Evolutionary conservation across 92 coral and sea anemone species (phyloP), one percentile per base, ranked within the genome.

Genomic region (Palythoa grandis): DNA sequence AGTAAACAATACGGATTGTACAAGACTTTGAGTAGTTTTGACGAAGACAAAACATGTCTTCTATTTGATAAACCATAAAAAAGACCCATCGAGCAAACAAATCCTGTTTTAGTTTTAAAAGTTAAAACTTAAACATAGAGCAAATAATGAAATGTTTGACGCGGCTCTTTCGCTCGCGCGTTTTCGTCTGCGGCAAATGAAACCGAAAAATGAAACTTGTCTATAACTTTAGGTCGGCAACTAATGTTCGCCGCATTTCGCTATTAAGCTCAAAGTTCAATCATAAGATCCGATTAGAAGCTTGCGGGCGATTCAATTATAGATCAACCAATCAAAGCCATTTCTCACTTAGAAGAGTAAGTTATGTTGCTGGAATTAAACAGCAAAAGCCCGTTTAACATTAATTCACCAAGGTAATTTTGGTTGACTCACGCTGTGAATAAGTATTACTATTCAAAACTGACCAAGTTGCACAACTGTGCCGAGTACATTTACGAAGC

Each of bases 31-130:
- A 15, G 67, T 54, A 76, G 67, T 56, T 76, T 69, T 54, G 43
- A 25, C 60, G 61, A 80, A 80, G 85, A 80, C 85, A 80, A 80
- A 80, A 80, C 74, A 80, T 65, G 20, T 8, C 72, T 67, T 66
- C 60, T 13, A 15, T 80, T 80, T 39, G 61, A 80, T 23, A 79
- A 80, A 73, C 58, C 52, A 43, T 52, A 43, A 76, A 76, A 76
- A 76, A 50, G 38, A 12, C 23, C 47, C 15, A 76, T 76, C 47
- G 19, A 54, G 67, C 66, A 53, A 76, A 76, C 13, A 35, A 53
- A 54, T 23, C 13, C 67, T 47, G 77, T 12, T 73, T 72, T 20
- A 56, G 2, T 29, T 24, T 23, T 76, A 5, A 40, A 43, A 53
- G 80, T 76, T 54, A 76, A 11, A 15, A 76, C 48, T 53, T 75